Conservation (phyloP, 2,113 vertebrate genomes). For the Sciurus niger region DNA sequence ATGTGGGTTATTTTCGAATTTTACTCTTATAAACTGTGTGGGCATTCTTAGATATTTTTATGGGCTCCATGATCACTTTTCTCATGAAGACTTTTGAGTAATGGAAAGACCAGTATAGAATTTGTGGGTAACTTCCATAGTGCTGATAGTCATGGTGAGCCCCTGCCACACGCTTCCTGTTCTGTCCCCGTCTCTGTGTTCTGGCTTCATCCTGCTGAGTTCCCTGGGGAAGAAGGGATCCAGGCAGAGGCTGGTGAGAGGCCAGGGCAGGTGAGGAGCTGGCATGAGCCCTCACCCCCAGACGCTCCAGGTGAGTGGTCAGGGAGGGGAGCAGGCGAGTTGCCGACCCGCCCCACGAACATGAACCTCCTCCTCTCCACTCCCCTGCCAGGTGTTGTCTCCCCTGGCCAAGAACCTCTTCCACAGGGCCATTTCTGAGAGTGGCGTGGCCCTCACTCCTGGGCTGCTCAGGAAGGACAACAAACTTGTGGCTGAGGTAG, state of each 20-base stretch:
- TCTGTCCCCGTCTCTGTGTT: neutral
- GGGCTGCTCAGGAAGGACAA: neutral
- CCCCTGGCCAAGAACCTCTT: constrained; percentile 90
- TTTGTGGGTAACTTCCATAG: neutral
- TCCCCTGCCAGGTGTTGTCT: constrained; percentile 86
- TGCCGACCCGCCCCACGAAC: neutral
- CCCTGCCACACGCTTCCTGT: accelerated
- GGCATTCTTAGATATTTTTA: neutral
- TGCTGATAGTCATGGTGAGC: accelerated
- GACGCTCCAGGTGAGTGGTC: neutral
- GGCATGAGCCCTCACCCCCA: accelerated
- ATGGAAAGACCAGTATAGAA: neutral
- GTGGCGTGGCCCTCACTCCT: constrained; percentile 80
- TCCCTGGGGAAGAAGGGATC: neutral
- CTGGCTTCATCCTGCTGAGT: neutral
- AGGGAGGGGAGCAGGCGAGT: neutral
- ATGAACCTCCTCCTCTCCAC: neutral
- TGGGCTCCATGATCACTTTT: neutral
- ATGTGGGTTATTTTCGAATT: neutral
- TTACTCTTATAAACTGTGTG: neutral
- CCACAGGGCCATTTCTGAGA: constrained; percentile 91
- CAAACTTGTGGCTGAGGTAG: neutral
- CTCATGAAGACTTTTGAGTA: neutral
- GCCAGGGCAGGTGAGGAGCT: accelerated
- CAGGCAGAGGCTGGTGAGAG: neutral